Percentiles rank a stretch among this genome's conserved stretches.
phyloP scores from a whole-genome alignment of 1,140 invertebrate genomes.

The Drosophila varians region DNA sequence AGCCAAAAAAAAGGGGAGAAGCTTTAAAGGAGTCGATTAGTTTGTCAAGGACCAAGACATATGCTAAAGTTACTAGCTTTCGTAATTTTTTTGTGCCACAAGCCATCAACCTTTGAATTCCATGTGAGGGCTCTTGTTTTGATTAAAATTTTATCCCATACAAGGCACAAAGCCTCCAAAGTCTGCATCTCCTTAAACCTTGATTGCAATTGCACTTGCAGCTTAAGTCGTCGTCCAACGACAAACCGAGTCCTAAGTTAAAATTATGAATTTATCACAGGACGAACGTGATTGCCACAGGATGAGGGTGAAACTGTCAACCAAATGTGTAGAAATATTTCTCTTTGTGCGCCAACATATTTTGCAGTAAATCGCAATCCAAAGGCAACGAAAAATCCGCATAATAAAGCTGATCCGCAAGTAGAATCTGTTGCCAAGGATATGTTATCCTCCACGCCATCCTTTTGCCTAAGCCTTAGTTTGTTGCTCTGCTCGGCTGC shows the following conservation, averaged over 20 bases:
- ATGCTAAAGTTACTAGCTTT: background rate
- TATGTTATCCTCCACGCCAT: constrained; percentile 2
- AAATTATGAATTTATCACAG: constrained; percentile 41
- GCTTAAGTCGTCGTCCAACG: no score
- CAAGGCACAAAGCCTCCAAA: constrained; percentile 1
- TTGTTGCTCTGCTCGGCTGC: no score
- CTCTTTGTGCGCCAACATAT: no score
- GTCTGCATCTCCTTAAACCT: background rate
- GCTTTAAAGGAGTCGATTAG: no score
- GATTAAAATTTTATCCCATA: constrained; percentile 2
- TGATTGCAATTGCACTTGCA: constrained; percentile 14
- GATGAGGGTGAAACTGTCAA: background rate
- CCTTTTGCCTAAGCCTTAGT: background rate
- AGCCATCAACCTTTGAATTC: no score
- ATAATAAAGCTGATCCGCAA: constrained; percentile 39
- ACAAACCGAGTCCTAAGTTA: constrained; percentile 24
- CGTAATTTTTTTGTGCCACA: background rate
- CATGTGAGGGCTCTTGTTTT: background rate
- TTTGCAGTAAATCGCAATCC: constrained; percentile 27
- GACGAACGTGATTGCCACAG: constrained; percentile 4
- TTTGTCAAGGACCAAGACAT: no score
- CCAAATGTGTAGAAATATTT: background rate
- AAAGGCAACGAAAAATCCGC: constrained; percentile 42
- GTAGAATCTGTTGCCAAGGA: constrained; percentile 38
- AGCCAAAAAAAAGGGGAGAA: background rate